A percentile compares a stretch with the other conserved stretches of the same genome.
Evolutionary conservation across 2,797 vertebrate genomes (phyloP).

Genomic region (Pseudochaenichthys georgianus): DNA sequence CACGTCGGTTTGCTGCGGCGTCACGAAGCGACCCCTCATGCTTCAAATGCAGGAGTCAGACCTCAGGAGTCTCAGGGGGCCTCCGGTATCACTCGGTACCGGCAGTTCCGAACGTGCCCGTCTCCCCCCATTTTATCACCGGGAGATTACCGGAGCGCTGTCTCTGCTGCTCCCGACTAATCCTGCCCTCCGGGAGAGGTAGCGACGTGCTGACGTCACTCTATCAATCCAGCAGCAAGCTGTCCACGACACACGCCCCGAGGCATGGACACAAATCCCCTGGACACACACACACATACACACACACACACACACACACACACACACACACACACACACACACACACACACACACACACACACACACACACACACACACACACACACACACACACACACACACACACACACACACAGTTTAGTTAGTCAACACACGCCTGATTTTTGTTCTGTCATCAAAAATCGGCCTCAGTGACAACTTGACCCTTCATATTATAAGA

Average conservation of each 20-base stretch:
- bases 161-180: constrained; percentile 82
- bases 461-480: neutral
- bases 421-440: constrained; percentile 24
- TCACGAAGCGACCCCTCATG: constrained; percentile 49
- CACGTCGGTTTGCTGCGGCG: constrained; percentile 41
- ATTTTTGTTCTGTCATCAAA: constrained; percentile 8
- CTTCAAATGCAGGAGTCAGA: constrained; percentile 26
- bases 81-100: constrained; percentile 47
- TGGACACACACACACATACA: constrained; percentile 27
- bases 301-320: constrained; percentile 13
- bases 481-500: neutral
- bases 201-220: constrained; percentile 82
- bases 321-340: constrained; percentile 16
- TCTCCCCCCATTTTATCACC: constrained; percentile 72
- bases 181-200: constrained; percentile 81
- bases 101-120: constrained; percentile 67
- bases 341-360: neutral
- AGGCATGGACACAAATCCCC: constrained; percentile 68
- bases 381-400: neutral
- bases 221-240: constrained; percentile 79
- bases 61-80: constrained; percentile 49
- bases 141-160: constrained; percentile 83
- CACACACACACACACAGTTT: neutral
- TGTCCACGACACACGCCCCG: constrained; percentile 72
- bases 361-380: constrained; percentile 10